Evolutionary conservation across 2,113 vertebrate species (phyloP), one percentile per base, ranked within the genome.

Genomic region (Gila orcuttii): DNA sequence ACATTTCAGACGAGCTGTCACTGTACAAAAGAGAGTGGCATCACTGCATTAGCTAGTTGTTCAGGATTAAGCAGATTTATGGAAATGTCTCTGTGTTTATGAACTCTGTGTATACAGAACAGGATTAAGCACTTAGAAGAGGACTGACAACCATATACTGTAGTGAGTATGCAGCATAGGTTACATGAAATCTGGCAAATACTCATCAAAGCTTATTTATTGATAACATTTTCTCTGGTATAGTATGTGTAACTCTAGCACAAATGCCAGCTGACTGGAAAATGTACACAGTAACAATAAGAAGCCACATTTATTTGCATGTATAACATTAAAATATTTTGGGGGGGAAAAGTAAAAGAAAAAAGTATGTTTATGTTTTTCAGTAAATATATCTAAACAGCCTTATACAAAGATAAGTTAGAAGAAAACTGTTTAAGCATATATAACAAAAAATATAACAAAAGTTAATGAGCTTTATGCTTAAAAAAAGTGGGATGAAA

Each of bases 41-140:
- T 79, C 50, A 55, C 10, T 23, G 52, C 55, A 59, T 79, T 79
- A 57, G 11, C 25, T 77, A 79, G 21, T 39, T 79, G 55, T 60
- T 79, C 55, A 42, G 55, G 19, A 15, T 42, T 79, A 60, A 23
- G 77, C 19, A 60, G 31, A 59, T 79, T 42, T 79, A 60, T 79
- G 55, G 17, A 59, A 60, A 76, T 47, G 15, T 36, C 45, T 77
- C 21, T n/a, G 5, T 59, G 52, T 79, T 36, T 79, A 33, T 78
- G 55, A 59, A n/a, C 19, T 79, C 4, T 31, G 23, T 39, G 10
- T 39, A 21, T 60, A n/a, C 0, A 55, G 55, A 79, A 79, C 33
- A 60, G 33, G 77, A 79, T 79, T 79, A 60, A 23, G 21, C 33
- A 28, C 74, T 79, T 12, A 36, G n/a, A n/a, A n/a, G 12, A 33